Conservation (phyloP, 2,113 vertebrate genomes). For the Irena cyanogastra region DNA sequence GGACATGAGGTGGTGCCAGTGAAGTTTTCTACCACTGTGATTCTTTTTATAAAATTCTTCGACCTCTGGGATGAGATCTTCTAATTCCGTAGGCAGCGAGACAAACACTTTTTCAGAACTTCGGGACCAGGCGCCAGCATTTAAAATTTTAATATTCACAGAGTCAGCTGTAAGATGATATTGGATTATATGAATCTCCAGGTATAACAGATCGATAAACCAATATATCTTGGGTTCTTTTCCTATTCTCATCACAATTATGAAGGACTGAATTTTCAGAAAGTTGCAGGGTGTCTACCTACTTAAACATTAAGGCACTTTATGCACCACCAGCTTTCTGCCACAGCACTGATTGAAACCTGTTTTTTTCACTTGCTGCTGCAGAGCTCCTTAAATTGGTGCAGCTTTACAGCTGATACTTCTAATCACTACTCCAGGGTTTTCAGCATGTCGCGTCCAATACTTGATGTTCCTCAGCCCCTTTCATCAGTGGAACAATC, state of each 20-base stretch:
- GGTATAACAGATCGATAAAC: neutral
- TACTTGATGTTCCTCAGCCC: neutral
- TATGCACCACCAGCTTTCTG: neutral
- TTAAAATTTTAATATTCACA: constrained; percentile 99
- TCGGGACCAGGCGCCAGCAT: constrained; percentile 96
- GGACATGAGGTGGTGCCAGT: constrained; percentile 99
- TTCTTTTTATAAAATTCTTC: constrained; percentile 99
- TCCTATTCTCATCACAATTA: neutral
- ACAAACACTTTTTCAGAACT: constrained; percentile 99
- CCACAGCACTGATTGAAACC: neutral
- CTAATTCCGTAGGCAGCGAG: constrained; percentile 93
- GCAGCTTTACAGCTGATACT: neutral
- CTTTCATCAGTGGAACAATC: neutral
- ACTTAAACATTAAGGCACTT: neutral
- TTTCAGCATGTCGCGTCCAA: neutral
- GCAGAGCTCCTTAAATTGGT: neutral
- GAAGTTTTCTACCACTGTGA: constrained; percentile 96
- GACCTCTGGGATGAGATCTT: constrained; percentile 97
- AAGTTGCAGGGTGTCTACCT: neutral
- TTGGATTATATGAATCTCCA: neutral
- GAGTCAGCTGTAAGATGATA: constrained; percentile 84
- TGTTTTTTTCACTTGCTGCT: neutral
- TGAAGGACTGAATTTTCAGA: neutral
- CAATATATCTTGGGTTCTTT: neutral
- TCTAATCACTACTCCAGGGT: neutral